Percentiles rank a stretch among this genome's conserved stretches.
These are phyloP conservation scores for Macrotrachela quadricornifera DNA, from an alignment of 1,140 invertebrate genomes.

Conservation along the genomic window DNA sequence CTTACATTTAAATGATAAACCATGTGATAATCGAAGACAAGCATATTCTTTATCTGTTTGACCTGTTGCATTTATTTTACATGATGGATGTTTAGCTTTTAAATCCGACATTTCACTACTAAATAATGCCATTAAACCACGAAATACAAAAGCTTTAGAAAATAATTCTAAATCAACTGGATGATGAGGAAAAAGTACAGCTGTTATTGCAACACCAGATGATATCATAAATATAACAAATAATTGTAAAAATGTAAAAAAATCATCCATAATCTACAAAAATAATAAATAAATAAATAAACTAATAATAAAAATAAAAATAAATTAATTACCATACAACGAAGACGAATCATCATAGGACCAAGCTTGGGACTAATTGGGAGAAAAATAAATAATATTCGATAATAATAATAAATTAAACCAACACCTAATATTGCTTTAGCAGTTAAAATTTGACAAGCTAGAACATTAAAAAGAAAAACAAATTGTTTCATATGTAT, in stretches of 20 bases:
- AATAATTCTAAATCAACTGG: conserved; percentile 21
- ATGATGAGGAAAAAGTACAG: conserved; percentile 28
- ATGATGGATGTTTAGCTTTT: conserved; percentile 12
- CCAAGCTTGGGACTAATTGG: conserved; percentile 32
- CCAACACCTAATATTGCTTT: conserved; percentile 18
- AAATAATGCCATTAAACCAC: conserved; percentile 29
- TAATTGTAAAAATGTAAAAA: conserved; percentile 30
- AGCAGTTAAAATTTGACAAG: conserved; percentile 14
- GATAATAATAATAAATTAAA: conserved; percentile 30
- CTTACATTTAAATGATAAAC: no score
- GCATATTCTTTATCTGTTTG: no score
- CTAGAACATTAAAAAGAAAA: conserved; percentile 12
- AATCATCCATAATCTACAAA: conserved; percentile 29
- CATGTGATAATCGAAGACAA: no score
- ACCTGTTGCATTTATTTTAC: neutral
- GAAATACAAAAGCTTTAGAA: conserved; percentile 19
- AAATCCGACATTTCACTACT: conserved; percentile 29
- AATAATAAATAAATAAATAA: no score
- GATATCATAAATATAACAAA: conserved; percentile 29
- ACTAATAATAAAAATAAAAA: no score
- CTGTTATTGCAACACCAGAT: conserved; percentile 30
- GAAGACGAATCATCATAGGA: conserved; percentile 28
- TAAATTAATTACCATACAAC: conserved; percentile 32
- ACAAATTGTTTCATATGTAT: neutral
- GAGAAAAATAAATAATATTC: conserved; percentile 25